Evolutionary conservation across 2,888 invertebrate species (phyloP), one percentile per base, ranked within the genome.

Genomic region (Dynastes hyllus): DNA sequence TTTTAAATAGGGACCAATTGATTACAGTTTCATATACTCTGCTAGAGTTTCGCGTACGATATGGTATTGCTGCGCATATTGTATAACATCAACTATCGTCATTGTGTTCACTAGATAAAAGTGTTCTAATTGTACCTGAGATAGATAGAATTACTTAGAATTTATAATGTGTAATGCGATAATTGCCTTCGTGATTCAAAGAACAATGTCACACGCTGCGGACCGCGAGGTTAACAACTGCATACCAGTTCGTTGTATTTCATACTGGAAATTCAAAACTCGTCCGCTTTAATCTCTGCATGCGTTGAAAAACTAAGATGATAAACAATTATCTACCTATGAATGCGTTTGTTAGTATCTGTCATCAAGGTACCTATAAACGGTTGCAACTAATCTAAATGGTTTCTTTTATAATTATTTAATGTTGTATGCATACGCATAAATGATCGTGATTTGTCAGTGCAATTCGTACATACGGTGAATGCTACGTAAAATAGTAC

Each of bases 201-300:
- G 58, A 73, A 73, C 73, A 73, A 73, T 73, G 73, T 73, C 73
- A 29, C 32, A 53, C 45, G 55, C 8, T 32, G 40, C 53, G 53
- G 40, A 61, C 29, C 22, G 32, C 73, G 73, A 73, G 73, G 73
- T 73, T 73, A 73, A 73, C 73, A 58, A 45, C 73, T 73, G 73
- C 73, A 73, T 73, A 73, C 73, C 73, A 73, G 32, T 55, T 22
- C 22, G 6, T 22, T 55, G 71, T 66, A 66, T 66, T 66, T 66
- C 66, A 66, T 37, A n/a, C n/a, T 37, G 66, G 66, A 45, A 40
- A 66, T 45, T 40, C 66, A 45, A 66, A 66, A 66, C 66, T 16
- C 40, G 40, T 66, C 55, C 55, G 53, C 45, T 45, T 45, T 45
- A 45, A 45, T 45, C 45, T 45, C 45, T 45, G 55, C 55, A 55